Percentiles rank a stretch among this genome's conserved stretches.
phyloP scores from a whole-genome alignment of 2,888 invertebrate species.

The Neocrepidodera transversa region DNA sequence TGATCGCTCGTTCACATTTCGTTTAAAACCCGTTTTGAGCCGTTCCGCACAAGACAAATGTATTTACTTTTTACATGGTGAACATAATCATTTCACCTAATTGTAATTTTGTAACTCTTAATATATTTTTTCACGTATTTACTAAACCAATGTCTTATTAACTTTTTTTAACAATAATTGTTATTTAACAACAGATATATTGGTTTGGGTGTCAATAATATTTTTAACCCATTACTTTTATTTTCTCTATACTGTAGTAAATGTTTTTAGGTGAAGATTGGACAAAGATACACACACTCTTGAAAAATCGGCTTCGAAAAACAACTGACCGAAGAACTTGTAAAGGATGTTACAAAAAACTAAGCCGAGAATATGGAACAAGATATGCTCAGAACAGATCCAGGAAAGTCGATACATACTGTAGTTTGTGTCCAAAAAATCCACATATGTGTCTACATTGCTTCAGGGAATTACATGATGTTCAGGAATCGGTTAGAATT shows the following conservation, averaged over 20 bases:
- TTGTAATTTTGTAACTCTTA: no score
- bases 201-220: no score
- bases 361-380: slow-evolving; percentile 28
- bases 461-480: slow-evolving; percentile 32
- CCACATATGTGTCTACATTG: slow-evolving; percentile 36
- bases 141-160: no score
- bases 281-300: background rate
- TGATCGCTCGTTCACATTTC: no score
- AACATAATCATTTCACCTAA: no score
- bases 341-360: slow-evolving; percentile 35
- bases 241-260: background rate
- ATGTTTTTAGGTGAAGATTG: slow-evolving; percentile 10
- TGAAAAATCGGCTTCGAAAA: slow-evolving; percentile 48
- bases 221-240: no score
- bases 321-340: slow-evolving; percentile 34
- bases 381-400: slow-evolving; percentile 33
- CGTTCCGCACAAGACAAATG: no score
- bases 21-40: no score
- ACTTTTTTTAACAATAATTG: no score
- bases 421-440: slow-evolving; percentile 33
- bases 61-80: no score
- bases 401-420: slow-evolving; percentile 37
- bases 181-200: no score
- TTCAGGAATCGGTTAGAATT: slow-evolving; percentile 10
- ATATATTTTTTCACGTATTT: no score